Evolutionary conservation across 2,113 vertebrate genomes (phyloP).

Genomic region (Plectropomus leopardus): DNA sequence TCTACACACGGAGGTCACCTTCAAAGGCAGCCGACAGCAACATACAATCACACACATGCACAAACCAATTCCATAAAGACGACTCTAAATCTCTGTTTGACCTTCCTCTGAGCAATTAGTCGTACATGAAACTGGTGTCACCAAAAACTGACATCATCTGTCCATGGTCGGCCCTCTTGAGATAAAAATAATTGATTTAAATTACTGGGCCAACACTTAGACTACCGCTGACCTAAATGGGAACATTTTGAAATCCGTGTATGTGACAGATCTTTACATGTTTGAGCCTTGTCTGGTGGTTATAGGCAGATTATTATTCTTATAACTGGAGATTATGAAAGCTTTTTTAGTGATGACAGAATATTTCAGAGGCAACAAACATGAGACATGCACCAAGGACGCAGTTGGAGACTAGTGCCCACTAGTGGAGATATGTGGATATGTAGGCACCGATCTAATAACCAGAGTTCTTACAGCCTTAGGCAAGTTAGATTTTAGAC

Average conservation of each 20-base stretch:
- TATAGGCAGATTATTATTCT: background rate
- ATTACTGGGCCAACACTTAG: background rate
- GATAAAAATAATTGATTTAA: background rate
- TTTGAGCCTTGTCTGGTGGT: background rate
- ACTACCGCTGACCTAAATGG: constrained; percentile 8
- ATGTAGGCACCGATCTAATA: too few relatives aligned
- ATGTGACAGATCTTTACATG: background rate
- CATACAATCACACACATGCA: constrained; percentile 36
- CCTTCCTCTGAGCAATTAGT: constrained; percentile 44
- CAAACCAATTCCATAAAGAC: constrained; percentile 20
- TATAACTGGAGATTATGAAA: background rate
- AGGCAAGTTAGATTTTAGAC: too few relatives aligned
- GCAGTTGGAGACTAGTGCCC: constrained; percentile 29
- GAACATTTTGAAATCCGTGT: background rate
- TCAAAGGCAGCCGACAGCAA: constrained; percentile 62
- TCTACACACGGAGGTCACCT: constrained; percentile 74
- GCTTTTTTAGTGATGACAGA: background rate
- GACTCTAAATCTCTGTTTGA: constrained; percentile 22
- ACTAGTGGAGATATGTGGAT: constrained; percentile 51
- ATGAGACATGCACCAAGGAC: background rate
- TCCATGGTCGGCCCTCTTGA: too few relatives aligned
- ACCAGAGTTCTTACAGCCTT: too few relatives aligned
- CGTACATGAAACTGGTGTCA: background rate
- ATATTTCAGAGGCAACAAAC: background rate
- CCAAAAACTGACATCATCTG: background rate